Conservation (phyloP, 2,113 vertebrate genomes). For the Laticauda colubrina region DNA sequence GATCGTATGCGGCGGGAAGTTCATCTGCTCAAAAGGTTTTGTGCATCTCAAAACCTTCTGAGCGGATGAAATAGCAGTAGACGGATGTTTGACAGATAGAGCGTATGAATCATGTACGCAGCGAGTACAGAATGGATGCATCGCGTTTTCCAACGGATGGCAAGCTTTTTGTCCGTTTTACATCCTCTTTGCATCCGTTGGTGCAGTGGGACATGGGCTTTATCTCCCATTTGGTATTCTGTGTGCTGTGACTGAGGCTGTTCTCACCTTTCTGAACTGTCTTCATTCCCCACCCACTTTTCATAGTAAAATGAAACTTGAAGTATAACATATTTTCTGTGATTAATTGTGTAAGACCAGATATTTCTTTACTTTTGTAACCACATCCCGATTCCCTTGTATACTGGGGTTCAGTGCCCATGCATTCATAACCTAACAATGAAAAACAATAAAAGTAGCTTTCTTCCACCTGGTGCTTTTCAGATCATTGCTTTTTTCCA, state of each 20-base stretch:
- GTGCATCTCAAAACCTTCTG: too few relatives aligned
- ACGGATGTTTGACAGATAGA: too few relatives aligned
- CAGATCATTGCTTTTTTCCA: background rate
- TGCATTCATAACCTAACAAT: background rate
- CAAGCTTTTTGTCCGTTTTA: too few relatives aligned
- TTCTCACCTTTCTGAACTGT: background rate
- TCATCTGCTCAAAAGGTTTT: too few relatives aligned
- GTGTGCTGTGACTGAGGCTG: background rate
- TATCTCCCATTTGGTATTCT: background rate
- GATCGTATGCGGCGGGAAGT: too few relatives aligned
- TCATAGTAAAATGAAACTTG: conserved; percentile 1
- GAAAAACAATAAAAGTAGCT: background rate
- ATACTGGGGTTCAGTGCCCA: background rate
- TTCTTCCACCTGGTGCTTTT: background rate
- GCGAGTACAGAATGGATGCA: too few relatives aligned
- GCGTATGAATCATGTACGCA: too few relatives aligned
- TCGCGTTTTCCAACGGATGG: too few relatives aligned
- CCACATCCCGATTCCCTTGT: background rate
- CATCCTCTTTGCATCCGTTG: too few relatives aligned
- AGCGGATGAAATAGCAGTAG: too few relatives aligned
- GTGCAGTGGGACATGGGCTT: too few relatives aligned
- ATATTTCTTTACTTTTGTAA: conserved; percentile 1
- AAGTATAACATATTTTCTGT: background rate
- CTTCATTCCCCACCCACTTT: background rate
- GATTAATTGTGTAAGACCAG: background rate